Percentiles rank a stretch among this genome's conserved stretches.
phyloP scores from a whole-genome alignment of 2,113 vertebrate genomes.

The Pterocles orientalis region DNA sequence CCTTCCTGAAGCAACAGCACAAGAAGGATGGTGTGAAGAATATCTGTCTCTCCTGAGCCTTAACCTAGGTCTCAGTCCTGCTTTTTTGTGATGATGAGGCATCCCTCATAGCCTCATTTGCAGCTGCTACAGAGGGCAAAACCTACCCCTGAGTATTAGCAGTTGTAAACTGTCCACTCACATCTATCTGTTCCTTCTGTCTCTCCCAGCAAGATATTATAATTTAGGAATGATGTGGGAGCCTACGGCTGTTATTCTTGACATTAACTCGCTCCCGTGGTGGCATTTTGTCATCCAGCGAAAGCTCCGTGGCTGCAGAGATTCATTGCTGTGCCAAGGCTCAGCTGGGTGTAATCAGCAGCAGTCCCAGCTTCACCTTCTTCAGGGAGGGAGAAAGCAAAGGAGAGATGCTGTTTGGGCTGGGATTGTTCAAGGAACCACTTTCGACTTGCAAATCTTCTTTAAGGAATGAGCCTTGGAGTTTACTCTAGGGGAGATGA shows the following conservation, averaged over 20 bases:
- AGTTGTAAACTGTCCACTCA: background rate
- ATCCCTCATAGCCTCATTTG: background rate
- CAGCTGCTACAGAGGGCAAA: background rate
- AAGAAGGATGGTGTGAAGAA: background rate
- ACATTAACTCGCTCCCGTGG: accelerated
- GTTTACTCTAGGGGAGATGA: background rate
- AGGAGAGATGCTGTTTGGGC: background rate
- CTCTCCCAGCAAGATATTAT: background rate
- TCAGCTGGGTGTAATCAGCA: background rate
- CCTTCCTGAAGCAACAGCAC: background rate
- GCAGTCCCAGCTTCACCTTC: background rate
- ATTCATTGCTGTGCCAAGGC: background rate
- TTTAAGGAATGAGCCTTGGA: background rate
- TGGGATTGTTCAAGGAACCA: background rate
- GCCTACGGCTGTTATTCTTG: background rate
- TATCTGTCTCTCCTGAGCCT: background rate
- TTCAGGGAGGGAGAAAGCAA: background rate
- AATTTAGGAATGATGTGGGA: background rate
- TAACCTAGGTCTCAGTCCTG: background rate
- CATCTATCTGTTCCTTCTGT: background rate
- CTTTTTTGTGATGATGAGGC: background rate
- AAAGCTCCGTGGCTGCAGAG: background rate
- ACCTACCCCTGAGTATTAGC: background rate
- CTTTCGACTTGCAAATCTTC: background rate
- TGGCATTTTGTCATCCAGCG: background rate